Percentiles rank a stretch among this genome's conserved stretches.
phyloP scores from a whole-genome alignment of 2,797 vertebrate species.

The Lepidocolaptes lacrymiger region DNA sequence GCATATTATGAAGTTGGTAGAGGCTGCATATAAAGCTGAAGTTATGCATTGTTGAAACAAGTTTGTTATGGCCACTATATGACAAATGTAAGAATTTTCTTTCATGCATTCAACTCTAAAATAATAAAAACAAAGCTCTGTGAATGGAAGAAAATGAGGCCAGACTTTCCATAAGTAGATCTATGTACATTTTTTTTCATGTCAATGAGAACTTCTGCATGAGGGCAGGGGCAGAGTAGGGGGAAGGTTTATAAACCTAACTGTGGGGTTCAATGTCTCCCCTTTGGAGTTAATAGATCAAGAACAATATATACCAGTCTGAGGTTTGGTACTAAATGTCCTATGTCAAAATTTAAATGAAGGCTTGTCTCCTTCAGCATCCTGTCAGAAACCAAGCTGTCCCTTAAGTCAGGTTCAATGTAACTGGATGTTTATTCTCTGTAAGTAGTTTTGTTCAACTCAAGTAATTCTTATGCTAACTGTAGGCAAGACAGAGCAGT shows the following conservation, averaged over 20 bases:
- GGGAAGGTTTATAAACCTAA: background rate
- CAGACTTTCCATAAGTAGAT: background rate
- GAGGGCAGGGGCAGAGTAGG: accelerated
- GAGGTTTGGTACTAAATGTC: background rate
- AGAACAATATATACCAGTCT: background rate
- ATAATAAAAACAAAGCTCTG: background rate
- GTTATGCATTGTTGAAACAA: background rate
- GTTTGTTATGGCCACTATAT: background rate
- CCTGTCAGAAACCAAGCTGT: background rate
- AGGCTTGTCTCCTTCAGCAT: background rate
- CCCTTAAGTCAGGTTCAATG: background rate
- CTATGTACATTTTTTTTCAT: background rate
- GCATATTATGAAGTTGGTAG: background rate
- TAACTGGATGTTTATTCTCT: background rate
- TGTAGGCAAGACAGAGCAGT: background rate
- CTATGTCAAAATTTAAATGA: background rate
- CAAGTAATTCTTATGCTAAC: conserved; percentile 15
- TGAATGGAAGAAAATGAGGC: background rate
- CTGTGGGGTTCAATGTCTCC: background rate
- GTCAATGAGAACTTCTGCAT: background rate
- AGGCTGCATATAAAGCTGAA: background rate
- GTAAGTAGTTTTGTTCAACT: background rate
- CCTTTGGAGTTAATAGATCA: background rate
- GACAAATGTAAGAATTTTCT: background rate
- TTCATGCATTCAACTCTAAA: background rate